These are phyloP conservation scores for Bombus haemorrhoidalis DNA, from an alignment of 1,140 invertebrate genomes.

Conservation along the genomic window DNA sequence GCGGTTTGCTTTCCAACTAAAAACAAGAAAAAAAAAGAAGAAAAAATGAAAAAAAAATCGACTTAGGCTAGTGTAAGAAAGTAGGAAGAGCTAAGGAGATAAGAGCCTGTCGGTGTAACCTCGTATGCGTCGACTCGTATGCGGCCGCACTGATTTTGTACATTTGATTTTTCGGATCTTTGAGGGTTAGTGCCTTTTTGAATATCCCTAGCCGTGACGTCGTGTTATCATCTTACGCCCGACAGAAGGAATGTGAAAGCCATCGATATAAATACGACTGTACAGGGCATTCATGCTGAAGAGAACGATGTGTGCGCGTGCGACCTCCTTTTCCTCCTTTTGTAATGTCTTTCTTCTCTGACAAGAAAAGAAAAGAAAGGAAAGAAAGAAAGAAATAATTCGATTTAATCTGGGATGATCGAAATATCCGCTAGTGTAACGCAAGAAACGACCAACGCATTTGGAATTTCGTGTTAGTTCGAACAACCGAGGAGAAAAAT, in stretches of 20 bases:
- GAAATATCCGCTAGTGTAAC: no score
- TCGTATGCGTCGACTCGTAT: conserved; percentile 49
- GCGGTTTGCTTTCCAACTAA: conserved; percentile 26
- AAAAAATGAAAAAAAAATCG: neutral
- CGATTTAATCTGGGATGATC: neutral
- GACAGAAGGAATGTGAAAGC: conserved; percentile 33
- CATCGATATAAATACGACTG: conserved; percentile 62
- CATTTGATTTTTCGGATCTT: conserved; percentile 68
- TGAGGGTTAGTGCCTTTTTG: conserved; percentile 75
- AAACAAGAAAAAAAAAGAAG: neutral
- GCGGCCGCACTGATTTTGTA: conserved; percentile 66
- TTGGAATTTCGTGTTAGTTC: neutral
- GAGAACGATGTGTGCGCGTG: conserved; percentile 37
- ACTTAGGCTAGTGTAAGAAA: conserved; percentile 24
- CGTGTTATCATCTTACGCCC: conserved; percentile 32
- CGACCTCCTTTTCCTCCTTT: conserved; percentile 46
- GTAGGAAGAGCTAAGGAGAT: conserved; percentile 9
- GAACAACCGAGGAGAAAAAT: neutral
- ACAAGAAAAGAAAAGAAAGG: neutral
- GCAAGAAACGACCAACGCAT: neutral
- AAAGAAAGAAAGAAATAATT: neutral
- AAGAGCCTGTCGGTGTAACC: conserved; percentile 35
- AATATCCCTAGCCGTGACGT: conserved; percentile 62
- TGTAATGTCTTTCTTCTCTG: conserved; percentile 22
- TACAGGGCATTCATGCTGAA: conserved; percentile 66